These are phyloP conservation scores for Cantharis rustica DNA, from an alignment of 2,888 invertebrate species.

Conservation along the genomic window DNA sequence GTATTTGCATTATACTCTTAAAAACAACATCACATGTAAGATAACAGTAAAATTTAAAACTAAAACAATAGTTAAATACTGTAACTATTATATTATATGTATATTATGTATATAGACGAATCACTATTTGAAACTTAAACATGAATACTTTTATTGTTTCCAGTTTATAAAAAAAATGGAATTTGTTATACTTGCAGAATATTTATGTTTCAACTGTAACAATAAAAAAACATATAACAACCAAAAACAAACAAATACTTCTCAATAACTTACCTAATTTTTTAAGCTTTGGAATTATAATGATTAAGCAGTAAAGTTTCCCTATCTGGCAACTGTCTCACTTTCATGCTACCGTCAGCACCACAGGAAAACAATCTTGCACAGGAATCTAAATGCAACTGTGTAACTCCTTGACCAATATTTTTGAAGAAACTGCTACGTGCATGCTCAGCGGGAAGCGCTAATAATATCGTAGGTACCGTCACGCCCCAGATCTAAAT, in stretches of 20 bases:
- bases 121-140: neutral
- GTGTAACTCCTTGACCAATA: constrained; percentile 95
- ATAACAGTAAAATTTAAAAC: constrained; percentile 1
- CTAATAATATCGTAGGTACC: constrained; percentile 83
- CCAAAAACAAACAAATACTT: too few relatives aligned
- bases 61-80: constrained; percentile 3
- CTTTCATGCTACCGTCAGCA: constrained; percentile 98
- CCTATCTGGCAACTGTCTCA: constrained; percentile 87
- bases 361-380: constrained; percentile 96
- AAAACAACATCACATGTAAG: constrained; percentile 19
- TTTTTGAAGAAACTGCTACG: constrained; percentile 96
- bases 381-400: constrained; percentile 88
- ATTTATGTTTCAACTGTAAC: neutral
- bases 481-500: constrained; percentile 90
- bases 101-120: neutral
- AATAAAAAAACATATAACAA: neutral
- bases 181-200: neutral
- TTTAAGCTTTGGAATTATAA: constrained; percentile 3
- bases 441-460: constrained; percentile 93
- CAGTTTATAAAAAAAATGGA: neutral
- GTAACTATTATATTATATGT: neutral
- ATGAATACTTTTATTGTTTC: neutral
- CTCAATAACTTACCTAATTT: neutral
- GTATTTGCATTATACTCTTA: constrained; percentile 4
- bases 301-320: constrained; percentile 54